Base-by-base conservation (phyloP, 1,140 invertebrate genomes). In the Rhynchophorus ferrugineus region DNA sequence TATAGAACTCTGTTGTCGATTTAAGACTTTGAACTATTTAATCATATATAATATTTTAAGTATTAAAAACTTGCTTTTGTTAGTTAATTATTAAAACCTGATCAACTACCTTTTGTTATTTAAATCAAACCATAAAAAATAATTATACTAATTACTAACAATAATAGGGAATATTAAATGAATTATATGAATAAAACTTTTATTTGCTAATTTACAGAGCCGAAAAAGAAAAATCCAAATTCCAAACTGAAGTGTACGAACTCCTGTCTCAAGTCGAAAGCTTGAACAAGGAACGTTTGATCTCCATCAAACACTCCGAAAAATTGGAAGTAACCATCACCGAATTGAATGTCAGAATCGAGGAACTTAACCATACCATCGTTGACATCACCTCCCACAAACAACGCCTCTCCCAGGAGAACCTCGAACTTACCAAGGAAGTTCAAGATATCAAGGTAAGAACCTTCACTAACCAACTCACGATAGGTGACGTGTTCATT, bases 211-310 rank as follows among this genome's bases (percentile, higher is more conserved):
- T n/a, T 54, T 57, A 9, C 42, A 96, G 92, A 72, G 77, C 87
- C 68, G 92, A 96, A 72, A 96, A 96, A 72, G 94, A 97, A 71
- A 96, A 95, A 75, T 76, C 84, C 63, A 95, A 95, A 77, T 92
- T 95, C 78, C 92, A 96, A 75, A 82, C 88, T 65, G 94, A 97
- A 78, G 87, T 96, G 21, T 95, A 94, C 75, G 93, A 97, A 74
- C 79, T 96, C 56, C 79, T 95, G 65, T 82, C 91, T 57, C 93
- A 95, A 78, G 81, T 95, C 63, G 94, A 97, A 73, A 83, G 79
- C 62, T 79, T 89, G 61, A 92, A 84, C 74, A 95, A 95, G 73
- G 94, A 97, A 66, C 91, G 89, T 75, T 68, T 91, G 57, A 76
- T 86, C 56, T 83, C 85, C 52, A 76, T 85, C 50, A 96, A 95